phyloP scores from a whole-genome alignment of 1,140 invertebrate species.

The Octopus bimaculoides region DNA sequence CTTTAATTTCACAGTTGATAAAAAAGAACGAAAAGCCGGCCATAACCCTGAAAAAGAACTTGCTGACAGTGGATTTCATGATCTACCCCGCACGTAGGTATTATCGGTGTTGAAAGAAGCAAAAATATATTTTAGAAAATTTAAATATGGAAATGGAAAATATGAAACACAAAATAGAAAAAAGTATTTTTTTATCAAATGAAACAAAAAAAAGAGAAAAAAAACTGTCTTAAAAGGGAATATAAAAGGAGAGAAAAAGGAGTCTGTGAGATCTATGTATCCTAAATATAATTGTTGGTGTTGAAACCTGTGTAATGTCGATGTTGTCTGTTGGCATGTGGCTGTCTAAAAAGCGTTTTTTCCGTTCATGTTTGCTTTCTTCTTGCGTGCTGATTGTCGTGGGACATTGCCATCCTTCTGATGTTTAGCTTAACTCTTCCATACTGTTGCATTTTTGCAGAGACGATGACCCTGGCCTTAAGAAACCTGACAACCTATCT shows the following conservation, averaged over 20 bases:
- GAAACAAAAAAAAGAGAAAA: no score
- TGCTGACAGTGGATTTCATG: conserved; percentile 41
- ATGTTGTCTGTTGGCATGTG: neutral
- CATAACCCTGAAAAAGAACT: conserved; percentile 43
- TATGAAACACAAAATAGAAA: neutral
- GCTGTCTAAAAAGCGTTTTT: neutral
- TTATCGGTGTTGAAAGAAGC: neutral
- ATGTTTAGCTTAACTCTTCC: no score
- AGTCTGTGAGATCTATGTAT: neutral
- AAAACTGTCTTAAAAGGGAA: no score
- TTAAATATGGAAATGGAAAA: neutral
- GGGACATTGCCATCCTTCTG: neutral
- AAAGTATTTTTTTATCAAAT: no score
- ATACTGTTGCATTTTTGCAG: conserved; percentile 16
- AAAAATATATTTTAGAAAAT: neutral
- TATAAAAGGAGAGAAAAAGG: no score
- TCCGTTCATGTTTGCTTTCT: conserved; percentile 10
- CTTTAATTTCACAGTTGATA: conserved; percentile 33
- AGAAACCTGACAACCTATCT: conserved; percentile 29
- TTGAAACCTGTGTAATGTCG: neutral
- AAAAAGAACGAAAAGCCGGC: conserved; percentile 41
- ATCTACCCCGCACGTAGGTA: conserved; percentile 43
- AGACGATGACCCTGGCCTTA: conserved; percentile 37
- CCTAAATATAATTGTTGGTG: neutral
- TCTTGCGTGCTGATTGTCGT: conserved; percentile 20